Base-by-base conservation (phyloP, 2,797 vertebrate genomes). In the Poliocrania exsul region DNA sequence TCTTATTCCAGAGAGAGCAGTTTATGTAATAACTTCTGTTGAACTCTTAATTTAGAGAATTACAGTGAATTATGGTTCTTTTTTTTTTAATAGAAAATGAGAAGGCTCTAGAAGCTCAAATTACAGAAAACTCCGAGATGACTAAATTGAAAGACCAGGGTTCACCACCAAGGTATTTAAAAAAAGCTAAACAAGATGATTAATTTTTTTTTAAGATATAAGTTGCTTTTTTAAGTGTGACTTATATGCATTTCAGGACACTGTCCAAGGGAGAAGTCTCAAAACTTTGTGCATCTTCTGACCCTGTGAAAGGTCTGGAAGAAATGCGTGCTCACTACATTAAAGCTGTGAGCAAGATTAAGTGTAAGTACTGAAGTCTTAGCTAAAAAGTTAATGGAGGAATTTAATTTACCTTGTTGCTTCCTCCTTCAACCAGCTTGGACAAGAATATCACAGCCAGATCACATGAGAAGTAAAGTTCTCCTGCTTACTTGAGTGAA, bases 301-400 rank as follows among this genome's bases (percentile, higher is more conserved):
- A 96, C 58, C 96, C 98, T 61, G 40, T 88, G 90, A 98, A 97
- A 88, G 98, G 98, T 60, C 98, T 99, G 37, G 98, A 99, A 95
- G 99, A 99, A 97, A 99, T 99, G 98, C 99, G 99, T 82, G 98
- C 98, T 80, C 99, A 99, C 88, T 99, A 99, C 89, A 95, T 99
- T 95, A 98, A 93, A 88, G 98, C 99, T 62, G 98, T 99, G 40
- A 98, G 98, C 95, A 99, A 99, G 97, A 99, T 99, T 94, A 98
- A 98, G 97, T 97, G 99, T 99, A 89, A 97, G 98, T 98, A 62
- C 31, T 85, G 16, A 79, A 88, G 18, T 57, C 57, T 70, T 70
- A 56, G 24, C 16, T 91, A 49, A 82, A 81, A 91, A 38, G 19
- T 50, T 62, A 49, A 14, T 53, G 61, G 38, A 75, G 33, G 11